Base-by-base conservation (phyloP, 2,888 invertebrate species). In the Cetonia aurata region DNA sequence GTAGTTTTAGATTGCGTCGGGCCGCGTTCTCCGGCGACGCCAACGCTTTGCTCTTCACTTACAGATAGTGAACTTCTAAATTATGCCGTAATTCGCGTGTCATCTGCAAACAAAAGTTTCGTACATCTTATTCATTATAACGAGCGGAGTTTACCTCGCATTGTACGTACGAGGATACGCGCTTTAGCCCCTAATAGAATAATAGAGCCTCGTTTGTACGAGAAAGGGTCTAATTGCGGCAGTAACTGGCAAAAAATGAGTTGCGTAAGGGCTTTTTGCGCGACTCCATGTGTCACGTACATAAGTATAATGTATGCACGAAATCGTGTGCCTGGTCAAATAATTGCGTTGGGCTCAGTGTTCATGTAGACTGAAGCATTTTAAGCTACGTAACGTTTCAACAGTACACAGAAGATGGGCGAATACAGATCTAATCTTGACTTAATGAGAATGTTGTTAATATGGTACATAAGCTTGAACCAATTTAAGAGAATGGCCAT, bases 71-170 rank as follows among this genome's bases (percentile, higher is more conserved):
- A 62, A 62, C 48, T 59, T 59, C 59, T 62, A 62, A 62, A 62
- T 62, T 62, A 62, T 48, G 31, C 62, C 48, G 48, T 62, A 48
- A 62, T 62, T 62, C 48, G 33, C 62, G 15, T 62, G 62, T 48
- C 62, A 62, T 62, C 33, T 48, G 62, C 62, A 62, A 62, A 62
- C 62, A 62, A 62, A 62, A 62, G 62, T 48, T 62, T 46, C 17
- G n/a, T 62, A 50, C 62, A 62, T 62, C 62, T 62, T 62, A 62
- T 50, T 62, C 62, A 62, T 62, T 62, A 62, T 48, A 62, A 62
- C 48, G 46, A 62, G 33, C 46, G 9, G 46, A 62, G 62, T 62
- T 62, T 62, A 62, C 48, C 37, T 37, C 10, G 9, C 48, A 62
- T 48, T 48, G 62, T 33, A 46, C 8, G 62, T 33, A 46, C 8